Evolutionary conservation across 2,888 invertebrate species (phyloP), one percentile per base, ranked within the genome.

Genomic region (Platycheirus albimanus): DNA sequence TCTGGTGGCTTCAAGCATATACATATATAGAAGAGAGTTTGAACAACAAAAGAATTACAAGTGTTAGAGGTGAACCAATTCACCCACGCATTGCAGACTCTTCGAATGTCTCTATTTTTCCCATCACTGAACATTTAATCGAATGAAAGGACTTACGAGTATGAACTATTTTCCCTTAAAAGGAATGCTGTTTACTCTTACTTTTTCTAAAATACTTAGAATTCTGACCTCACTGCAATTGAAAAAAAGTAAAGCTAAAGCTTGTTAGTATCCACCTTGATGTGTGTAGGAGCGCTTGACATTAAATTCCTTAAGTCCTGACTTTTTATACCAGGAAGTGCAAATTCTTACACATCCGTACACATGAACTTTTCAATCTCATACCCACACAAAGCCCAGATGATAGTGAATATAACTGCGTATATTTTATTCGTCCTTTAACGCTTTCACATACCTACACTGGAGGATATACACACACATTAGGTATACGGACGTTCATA

Each of bases 311-410:
- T 54, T 33, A 51, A 63, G 56, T 63, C 61, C 43, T 80, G 63
- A 64, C 70, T 74, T 74, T 79, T 51, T 49, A 38, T 54, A 3
- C 20, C 61, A 30, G 75, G 69, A 72, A 61, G 67, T 61, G 8
- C 30, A 67, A 20, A 13, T 70, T 38, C 54, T 19, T 38, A 15
- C 49, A 51, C 41, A 54, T 51, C 15, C 30, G 30, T 38, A 49
- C 15, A 41, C 24, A 56, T 43, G 20, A 71, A 78, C 54, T 77
- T 77, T 66, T 6, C 15, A 1, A 17, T 49, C 49, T 33, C 20
- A 52, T 19, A 56, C n/a, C n/a, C n/a, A n/a, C n/a, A n/a, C n/a
- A n/a, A n/a, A n/a, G n/a, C 49, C 47, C 54, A n/a, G 6, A 33
- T n/a, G 33, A 2, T 19, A n/a, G 33, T 30, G 17, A 33, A 33